Base-by-base conservation (phyloP, 2,888 invertebrate species). In the Drosophila stalkeri region DNA sequence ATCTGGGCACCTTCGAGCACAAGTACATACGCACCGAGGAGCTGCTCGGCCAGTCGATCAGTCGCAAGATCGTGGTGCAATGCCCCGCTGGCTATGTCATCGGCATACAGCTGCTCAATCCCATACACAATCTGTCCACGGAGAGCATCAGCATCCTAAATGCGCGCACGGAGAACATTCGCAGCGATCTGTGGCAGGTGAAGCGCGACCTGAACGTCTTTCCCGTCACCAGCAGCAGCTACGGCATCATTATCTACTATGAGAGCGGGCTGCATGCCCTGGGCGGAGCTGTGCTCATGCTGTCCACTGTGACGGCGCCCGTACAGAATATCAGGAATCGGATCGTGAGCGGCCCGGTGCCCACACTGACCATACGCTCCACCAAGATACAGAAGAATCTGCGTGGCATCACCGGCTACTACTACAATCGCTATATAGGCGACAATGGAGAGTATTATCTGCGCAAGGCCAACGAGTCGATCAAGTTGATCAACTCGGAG, bases 101-200 rank as follows among this genome's bases (percentile, higher is more conserved):
- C 57, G 98, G 98, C 8, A 95, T 99, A 51, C 98, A 98, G 92
- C 94, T 99, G 18, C 93, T 99, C 6, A 98, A 98, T 93, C 98
- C 98, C 1, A 96, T 98, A 69, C 97, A 97, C 82, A 97, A 97
- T 91, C 95, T 96, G 71, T 98, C 97, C 61, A 96, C 97, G 0
- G 99, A 99, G 93, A 95, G 95, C 81, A 96, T 99, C 67, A 94
- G 95, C 44, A 95, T 98, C 60, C 95, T 96, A 77, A 97, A 98
- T 92, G 95, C 96, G 0, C 95, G 96, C 84, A 95, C 95, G 59
- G 94, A 95, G 60, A 95, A 95, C 72, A 94, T 94, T 64, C 94
- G 94, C 27, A 95, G 96, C 23, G 95, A 95, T 57, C 92, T 95
- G 61, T 98, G 98, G 97, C 95, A 96, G 81, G 94, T 98, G 0